Conservation (phyloP, 2,113 vertebrate genomes). For the Eurystomus gularis region DNA sequence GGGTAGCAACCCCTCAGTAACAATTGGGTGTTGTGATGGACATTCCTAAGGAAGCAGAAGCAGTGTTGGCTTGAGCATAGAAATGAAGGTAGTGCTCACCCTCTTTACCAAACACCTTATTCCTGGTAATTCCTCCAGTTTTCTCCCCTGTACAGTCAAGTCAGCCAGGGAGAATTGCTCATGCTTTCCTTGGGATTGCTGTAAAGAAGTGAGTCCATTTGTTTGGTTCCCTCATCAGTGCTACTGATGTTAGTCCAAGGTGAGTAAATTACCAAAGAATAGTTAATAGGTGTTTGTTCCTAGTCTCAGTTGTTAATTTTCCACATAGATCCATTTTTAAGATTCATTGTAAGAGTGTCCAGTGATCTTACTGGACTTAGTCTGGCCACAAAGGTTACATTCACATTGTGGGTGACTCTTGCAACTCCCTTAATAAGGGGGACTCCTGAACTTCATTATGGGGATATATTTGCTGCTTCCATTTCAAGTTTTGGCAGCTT, state of each 20-base stretch:
- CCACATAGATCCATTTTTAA: background rate
- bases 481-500: background rate
- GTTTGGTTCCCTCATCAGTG: background rate
- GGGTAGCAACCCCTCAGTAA: background rate
- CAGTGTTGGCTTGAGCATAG: background rate
- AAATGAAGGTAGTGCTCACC: too few relatives aligned
- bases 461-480: conserved; percentile 11
- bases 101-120: background rate
- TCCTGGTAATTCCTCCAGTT: background rate
- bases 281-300: background rate
- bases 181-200: background rate
- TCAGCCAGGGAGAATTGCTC: background rate
- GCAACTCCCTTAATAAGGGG: background rate
- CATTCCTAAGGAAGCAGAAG: background rate
- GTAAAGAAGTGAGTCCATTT: background rate
- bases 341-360: background rate
- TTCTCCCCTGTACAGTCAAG: background rate
- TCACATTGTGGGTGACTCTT: background rate
- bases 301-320: background rate
- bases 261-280: conserved; percentile 42
- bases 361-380: background rate
- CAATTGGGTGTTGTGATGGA: background rate
- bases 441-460: background rate
- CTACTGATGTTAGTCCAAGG: background rate
- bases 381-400: background rate